These are phyloP conservation scores for Botrylloides violaceus DNA, from an alignment of 23 tunicate species.

Conservation along the genomic window DNA sequence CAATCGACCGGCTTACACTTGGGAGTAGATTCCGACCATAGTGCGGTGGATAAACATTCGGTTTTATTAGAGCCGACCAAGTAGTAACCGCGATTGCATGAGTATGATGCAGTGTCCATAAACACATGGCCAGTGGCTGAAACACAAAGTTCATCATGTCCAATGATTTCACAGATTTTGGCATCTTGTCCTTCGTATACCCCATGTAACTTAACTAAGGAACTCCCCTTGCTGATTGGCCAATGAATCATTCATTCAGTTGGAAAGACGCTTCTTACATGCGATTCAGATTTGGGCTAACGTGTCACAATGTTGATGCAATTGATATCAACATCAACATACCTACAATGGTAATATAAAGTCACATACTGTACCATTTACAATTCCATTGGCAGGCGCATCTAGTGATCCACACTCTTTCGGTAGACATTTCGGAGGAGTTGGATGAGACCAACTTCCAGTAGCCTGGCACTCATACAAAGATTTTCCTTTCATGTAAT, in stretches of 20 bases:
- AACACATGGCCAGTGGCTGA: slow-evolving; percentile 33
- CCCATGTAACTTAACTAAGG: too few relatives aligned
- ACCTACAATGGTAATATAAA: neutral
- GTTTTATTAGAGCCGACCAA: slow-evolving; percentile 30
- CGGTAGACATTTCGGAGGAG: slow-evolving; percentile 66
- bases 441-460: slow-evolving; percentile 52
- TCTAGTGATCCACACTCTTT: slow-evolving; percentile 46
- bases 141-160: too few relatives aligned
- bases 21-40: slow-evolving; percentile 47
- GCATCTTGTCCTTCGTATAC: too few relatives aligned
- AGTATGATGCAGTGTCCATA: slow-evolving; percentile 18
- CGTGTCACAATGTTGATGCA: too few relatives aligned
- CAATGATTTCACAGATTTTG: too few relatives aligned
- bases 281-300: too few relatives aligned
- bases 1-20: slow-evolving; percentile 68
- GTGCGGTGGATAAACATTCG: slow-evolving; percentile 31
- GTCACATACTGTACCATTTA: slow-evolving; percentile 19
- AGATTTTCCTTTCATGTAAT: slow-evolving; percentile 41
- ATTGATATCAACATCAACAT: too few relatives aligned
- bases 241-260: too few relatives aligned
- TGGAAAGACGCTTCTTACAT: too few relatives aligned
- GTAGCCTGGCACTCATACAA: slow-evolving; percentile 38
- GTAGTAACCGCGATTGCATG: slow-evolving; percentile 33
- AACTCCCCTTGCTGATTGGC: too few relatives aligned
- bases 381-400: slow-evolving; percentile 33